phyloP scores from a whole-genome alignment of 2,113 vertebrate genomes.

The Nipponia nippon region DNA sequence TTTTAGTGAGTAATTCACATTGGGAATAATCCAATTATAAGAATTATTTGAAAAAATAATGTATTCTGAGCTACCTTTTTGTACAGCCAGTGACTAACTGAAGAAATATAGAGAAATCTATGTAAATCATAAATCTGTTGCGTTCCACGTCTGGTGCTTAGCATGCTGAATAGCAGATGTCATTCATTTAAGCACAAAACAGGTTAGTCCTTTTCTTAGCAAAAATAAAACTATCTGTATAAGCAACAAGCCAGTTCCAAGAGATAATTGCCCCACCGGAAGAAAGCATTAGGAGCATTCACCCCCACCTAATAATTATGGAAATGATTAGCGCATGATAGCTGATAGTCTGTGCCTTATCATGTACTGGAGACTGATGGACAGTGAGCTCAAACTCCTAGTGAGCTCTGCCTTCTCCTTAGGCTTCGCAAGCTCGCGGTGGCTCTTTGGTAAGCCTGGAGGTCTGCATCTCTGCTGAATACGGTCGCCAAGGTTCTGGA shows the following conservation, averaged over 20 bases:
- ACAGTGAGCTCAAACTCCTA: not conserved
- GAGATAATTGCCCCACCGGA: not conserved
- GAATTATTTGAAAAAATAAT: conserved; percentile 19
- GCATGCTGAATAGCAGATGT: not conserved
- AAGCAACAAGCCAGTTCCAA: not conserved
- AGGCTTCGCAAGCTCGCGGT: not conserved
- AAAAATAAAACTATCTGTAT: not conserved
- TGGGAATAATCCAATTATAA: conserved; percentile 30
- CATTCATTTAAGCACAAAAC: conserved; percentile 9
- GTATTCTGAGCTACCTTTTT: conserved; percentile 17
- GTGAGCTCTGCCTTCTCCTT: not conserved
- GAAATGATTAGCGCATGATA: not conserved
- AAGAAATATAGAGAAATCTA: conserved; percentile 3
- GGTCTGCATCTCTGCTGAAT: not conserved
- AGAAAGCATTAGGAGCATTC: not conserved
- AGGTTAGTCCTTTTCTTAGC: not conserved
- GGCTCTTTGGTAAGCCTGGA: not conserved
- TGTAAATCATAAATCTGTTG: not conserved
- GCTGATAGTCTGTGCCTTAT: not conserved
- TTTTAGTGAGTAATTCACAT: conserved; percentile 25
- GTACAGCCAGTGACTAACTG: not conserved
- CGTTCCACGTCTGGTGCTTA: not conserved
- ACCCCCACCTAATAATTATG: not conserved
- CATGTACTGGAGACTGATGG: not conserved
- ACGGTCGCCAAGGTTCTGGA: not conserved